A percentile compares a stretch with the other conserved stretches of the same genome.
Conservation (phyloP, 2,797 vertebrate genomes). For the Hippopotamyrus pictus region DNA sequence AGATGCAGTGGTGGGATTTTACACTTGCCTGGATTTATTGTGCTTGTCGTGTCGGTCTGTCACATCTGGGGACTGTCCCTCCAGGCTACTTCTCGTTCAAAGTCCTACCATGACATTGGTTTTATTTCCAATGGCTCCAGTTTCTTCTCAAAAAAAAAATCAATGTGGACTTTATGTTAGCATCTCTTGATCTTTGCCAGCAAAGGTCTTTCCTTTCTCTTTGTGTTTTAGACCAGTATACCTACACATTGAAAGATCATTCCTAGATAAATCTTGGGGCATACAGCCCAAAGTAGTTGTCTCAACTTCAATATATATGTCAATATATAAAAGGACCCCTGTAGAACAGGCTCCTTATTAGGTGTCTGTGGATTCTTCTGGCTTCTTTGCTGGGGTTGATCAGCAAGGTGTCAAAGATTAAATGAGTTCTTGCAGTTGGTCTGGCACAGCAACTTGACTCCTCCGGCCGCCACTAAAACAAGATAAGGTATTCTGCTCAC, state of each 20-base stretch:
- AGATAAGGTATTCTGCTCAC: background rate
- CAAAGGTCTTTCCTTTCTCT: background rate
- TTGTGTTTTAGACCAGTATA: background rate
- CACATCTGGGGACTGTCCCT: background rate
- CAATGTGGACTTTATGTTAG: background rate
- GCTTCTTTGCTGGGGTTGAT: background rate
- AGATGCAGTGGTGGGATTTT: background rate
- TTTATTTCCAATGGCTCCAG: background rate
- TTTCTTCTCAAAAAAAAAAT: background rate
- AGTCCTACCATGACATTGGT: background rate
- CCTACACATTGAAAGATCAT: background rate
- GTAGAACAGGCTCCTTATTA: background rate
- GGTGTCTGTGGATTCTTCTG: background rate
- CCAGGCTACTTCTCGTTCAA: background rate
- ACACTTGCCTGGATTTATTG: background rate
- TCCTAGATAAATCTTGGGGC: background rate
- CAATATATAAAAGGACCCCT: background rate
- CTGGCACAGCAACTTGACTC: background rate
- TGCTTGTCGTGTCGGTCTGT: background rate
- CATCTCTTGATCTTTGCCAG: background rate
- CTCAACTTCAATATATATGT: background rate
- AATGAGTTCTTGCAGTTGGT: background rate
- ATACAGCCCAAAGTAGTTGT: background rate
- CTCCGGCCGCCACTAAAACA: background rate
- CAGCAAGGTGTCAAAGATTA: background rate